Base-by-base conservation (phyloP, 2,888 invertebrate genomes). In the Hydrotaea diabolus region DNA sequence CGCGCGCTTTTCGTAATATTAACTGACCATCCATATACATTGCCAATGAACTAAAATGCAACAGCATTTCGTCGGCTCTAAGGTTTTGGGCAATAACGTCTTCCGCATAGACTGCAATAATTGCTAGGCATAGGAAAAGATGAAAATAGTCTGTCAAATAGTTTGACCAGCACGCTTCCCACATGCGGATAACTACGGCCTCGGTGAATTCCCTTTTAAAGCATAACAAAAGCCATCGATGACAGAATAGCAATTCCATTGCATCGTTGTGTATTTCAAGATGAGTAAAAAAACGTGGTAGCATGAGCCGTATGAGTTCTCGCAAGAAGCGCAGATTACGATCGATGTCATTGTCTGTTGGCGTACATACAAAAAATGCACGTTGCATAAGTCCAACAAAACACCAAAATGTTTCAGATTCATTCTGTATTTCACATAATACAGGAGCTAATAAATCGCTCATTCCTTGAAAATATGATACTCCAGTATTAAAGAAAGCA, bases 141-240 rank as follows among this genome's bases (percentile, higher is more conserved):
- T 99, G 98, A 93, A 99, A 99, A 92, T 98, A 98, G 92, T 98
- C 97, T 0, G 98, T 98, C 90, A 98, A 95, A 92, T 98, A 98
- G 93, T 98, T 98, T 0, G 98, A 96, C 99, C 99, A 99, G 93
- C 98, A 99, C 2, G 98, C 96, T 93, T 98, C 98, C 98, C 98
- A 98, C 96, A 98, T 98, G 43, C 96, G 94, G 62, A 98, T 94
- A 0, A 97, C 97, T 49, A 97, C 96, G 15, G 95, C 95, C 91
- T 98, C 97, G 0, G 96, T 96, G 90, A 98, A 98, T 92, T 98
- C 98, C 0, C 98, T 94, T 89, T 97, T 97, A 93, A 98, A 97
- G 91, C 98, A 98, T 94, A 98, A 92, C 83, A 98, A 93, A 88
- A 98, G 97, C 98, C 98, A 98, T 84, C 98, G 95, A 92, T 98